Percentiles rank a stretch among this genome's conserved stretches.
Conservation (phyloP, 2,797 vertebrate genomes). For the Odontamblyopus rebecca region DNA sequence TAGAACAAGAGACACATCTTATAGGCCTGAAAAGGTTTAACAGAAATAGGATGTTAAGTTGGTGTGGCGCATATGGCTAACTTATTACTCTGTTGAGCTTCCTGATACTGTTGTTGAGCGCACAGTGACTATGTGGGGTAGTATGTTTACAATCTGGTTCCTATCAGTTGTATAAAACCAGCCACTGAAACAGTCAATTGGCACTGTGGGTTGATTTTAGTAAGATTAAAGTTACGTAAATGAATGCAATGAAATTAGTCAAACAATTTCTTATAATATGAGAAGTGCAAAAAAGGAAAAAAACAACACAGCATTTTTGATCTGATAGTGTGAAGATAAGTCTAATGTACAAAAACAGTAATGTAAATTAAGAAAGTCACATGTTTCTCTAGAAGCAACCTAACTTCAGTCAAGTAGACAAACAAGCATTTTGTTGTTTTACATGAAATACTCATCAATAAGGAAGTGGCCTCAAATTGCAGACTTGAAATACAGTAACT, state of each 20-base stretch:
- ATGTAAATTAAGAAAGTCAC: not conserved
- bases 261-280: not conserved
- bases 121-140: slow-evolving; percentile 4
- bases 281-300: slow-evolving; percentile 7
- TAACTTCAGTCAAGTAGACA: not conserved
- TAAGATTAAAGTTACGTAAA: not conserved
- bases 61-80: not conserved
- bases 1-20: not conserved
- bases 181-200: slow-evolving; percentile 20
- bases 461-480: not conserved
- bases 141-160: slow-evolving; percentile 21
- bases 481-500: not conserved
- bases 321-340: slow-evolving; percentile 52
- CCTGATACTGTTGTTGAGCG: not conserved
- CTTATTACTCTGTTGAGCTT: not conserved
- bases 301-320: not conserved
- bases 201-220: not conserved
- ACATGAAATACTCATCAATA: not conserved
- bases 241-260: not conserved
- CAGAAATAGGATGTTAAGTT: not conserved
- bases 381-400: too few species aligned
- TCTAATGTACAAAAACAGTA: not conserved
- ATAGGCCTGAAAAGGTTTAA: not conserved
- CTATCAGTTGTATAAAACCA: not conserved
- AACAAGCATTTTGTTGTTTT: not conserved